phyloP scores from a whole-genome alignment of 2,797 vertebrate genomes.

The Brachymystax lenok region DNA sequence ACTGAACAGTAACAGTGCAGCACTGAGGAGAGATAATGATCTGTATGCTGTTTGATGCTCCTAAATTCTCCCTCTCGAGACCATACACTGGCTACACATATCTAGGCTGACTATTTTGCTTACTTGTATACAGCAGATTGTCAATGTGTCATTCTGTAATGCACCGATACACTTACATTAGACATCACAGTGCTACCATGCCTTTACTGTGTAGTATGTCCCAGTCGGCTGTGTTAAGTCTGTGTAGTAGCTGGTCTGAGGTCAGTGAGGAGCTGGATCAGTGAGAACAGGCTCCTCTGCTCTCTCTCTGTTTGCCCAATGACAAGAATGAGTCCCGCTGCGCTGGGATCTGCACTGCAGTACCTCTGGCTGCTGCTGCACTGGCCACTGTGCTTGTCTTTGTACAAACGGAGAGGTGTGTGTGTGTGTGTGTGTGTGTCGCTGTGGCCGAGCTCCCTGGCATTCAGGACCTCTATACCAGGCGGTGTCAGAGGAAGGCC shows the following conservation, averaged over 20 bases:
- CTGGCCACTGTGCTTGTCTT: no score
- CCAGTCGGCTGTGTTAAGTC: neutral
- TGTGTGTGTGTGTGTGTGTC: no score
- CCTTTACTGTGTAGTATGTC: neutral
- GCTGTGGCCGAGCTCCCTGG: no score
- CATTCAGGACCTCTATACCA: no score
- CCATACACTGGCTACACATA: neutral
- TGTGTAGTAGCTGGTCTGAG: neutral
- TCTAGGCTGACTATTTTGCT: neutral
- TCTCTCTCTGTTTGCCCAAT: constrained; percentile 56
- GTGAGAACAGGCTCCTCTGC: constrained; percentile 30
- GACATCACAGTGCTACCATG: neutral
- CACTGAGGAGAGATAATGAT: neutral
- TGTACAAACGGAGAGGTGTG: no score
- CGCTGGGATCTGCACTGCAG: constrained; percentile 69
- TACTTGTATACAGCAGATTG: neutral
- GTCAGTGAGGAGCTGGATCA: constrained; percentile 54
- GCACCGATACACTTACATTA: neutral
- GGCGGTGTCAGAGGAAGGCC: no score
- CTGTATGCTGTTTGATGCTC: neutral
- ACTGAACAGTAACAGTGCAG: neutral
- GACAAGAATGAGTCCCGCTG: constrained; percentile 65
- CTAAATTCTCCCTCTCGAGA: neutral
- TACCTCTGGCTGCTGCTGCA: constrained; percentile 26
- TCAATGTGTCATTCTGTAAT: neutral